Conservation (phyloP, 2,797 vertebrate species). For the Lerista edwardsae region DNA sequence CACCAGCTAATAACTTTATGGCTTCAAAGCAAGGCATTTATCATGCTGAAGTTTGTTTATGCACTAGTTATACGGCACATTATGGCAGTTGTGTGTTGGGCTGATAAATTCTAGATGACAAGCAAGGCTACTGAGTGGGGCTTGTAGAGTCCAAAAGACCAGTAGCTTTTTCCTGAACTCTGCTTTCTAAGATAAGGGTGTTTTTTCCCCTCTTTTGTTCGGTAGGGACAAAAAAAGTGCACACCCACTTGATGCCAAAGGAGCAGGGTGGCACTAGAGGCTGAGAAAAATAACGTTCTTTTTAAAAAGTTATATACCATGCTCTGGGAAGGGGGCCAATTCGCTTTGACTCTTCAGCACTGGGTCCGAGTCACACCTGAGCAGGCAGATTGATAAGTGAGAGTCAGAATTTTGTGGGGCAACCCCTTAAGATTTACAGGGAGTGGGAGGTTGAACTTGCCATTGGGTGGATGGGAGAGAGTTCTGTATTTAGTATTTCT, state of each 20-base stretch:
- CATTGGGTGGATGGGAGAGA: not conserved
- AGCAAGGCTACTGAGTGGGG: constrained; percentile 63
- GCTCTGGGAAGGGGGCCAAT: not conserved
- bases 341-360: not conserved
- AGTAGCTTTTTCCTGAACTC: constrained; percentile 74
- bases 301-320: not conserved
- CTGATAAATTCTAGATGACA: constrained; percentile 85
- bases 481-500: not conserved
- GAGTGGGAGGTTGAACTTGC: not conserved
- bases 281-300: not conserved
- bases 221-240: constrained; percentile 36
- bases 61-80: constrained; percentile 80
- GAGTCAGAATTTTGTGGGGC: not conserved
- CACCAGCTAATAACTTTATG: constrained; percentile 92
- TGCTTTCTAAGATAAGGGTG: constrained; percentile 67
- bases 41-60: constrained; percentile 90
- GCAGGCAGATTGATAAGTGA: not conserved
- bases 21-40: constrained; percentile 85
- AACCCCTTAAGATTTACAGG: not conserved
- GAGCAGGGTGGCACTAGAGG: not conserved
- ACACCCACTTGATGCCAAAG: not conserved
- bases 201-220: constrained; percentile 65
- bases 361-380: not conserved
- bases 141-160: constrained; percentile 70
- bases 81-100: constrained; percentile 79